phyloP scores from a whole-genome alignment of 2,888 invertebrate species.

The Tetragnatha montana region DNA sequence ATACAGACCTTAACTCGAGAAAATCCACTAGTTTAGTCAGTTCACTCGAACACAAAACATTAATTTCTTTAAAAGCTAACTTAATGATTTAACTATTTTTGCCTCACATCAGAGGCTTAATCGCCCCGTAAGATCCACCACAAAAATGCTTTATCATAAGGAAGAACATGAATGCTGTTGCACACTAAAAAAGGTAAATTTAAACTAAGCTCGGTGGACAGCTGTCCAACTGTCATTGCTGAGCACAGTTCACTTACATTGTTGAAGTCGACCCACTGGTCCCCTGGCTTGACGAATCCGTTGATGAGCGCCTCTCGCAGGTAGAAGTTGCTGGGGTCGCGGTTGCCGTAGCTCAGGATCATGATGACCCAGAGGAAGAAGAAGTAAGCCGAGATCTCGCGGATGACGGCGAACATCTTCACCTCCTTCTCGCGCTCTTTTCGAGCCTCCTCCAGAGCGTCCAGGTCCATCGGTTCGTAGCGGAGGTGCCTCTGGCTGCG shows the following conservation, averaged over 20 bases:
- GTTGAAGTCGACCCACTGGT: constrained; percentile 63
- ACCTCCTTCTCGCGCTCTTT: constrained; percentile 76
- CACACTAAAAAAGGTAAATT: no score
- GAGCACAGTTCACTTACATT: constrained; percentile 29
- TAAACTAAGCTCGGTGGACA: no score
- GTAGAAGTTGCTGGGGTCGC: constrained; percentile 74
- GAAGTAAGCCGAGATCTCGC: constrained; percentile 77
- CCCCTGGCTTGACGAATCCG: constrained; percentile 69
- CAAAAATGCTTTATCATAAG: no score
- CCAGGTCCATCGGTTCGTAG: constrained; percentile 73
- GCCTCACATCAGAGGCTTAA: no score
- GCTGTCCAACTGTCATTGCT: no score
- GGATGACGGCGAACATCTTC: constrained; percentile 77
- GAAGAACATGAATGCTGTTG: no score
- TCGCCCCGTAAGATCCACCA: no score
- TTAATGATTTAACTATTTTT: no score
- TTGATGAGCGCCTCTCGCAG: constrained; percentile 65
- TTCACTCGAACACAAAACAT: no score
- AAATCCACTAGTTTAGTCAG: no score
- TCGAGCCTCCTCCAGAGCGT: constrained; percentile 75
- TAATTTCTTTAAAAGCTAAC: no score
- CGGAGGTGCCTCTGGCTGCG: background rate
- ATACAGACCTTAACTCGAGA: no score
- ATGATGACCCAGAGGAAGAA: constrained; percentile 77
- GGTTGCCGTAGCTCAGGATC: constrained; percentile 76